Evolutionary conservation across 2,888 invertebrate species (phyloP).

Genomic region (Catocala fraxini): DNA sequence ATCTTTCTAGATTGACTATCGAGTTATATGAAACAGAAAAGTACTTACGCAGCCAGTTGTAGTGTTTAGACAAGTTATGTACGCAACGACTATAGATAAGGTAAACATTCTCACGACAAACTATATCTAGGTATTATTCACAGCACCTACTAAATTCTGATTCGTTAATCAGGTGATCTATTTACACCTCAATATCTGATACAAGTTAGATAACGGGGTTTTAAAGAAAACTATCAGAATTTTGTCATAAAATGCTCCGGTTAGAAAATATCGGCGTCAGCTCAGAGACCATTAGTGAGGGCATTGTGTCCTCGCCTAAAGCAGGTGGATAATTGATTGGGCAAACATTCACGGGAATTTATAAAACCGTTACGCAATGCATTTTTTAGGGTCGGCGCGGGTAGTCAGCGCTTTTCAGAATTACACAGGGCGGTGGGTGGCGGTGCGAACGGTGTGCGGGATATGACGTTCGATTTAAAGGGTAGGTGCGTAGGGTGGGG

Average conservation of each 20-base stretch:
- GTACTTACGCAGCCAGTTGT: conserved; percentile 12
- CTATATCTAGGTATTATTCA: conserved; percentile 31
- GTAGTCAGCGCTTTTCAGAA: conserved; percentile 86
- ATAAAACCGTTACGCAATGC: conserved; percentile 87
- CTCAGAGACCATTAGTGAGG: conserved; percentile 32
- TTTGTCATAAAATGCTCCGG: conserved; percentile 9
- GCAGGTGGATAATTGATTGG: conserved; percentile 85
- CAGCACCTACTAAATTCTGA: conserved; percentile 11
- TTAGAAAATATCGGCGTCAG: conserved; percentile 30
- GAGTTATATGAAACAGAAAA: conserved; percentile 23
- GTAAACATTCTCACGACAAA: conserved; percentile 26
- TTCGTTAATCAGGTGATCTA: conserved; percentile 23
- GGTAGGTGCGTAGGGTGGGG: conserved; percentile 70
- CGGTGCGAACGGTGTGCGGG: conserved; percentile 75
- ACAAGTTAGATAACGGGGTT: background rate
- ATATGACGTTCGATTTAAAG: conserved; percentile 88
- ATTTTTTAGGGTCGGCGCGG: conserved; percentile 85
- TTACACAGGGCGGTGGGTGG: conserved; percentile 77
- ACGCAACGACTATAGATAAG: conserved; percentile 16
- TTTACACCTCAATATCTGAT: conserved; percentile 16
- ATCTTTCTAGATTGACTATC: conserved; percentile 26
- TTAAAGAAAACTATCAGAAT: background rate
- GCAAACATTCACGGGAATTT: conserved; percentile 78
- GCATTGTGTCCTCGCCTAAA: conserved; percentile 72
- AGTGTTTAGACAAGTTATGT: conserved; percentile 15